Conservation (phyloP, 2,113 vertebrate species). For the Gavialis gangeticus region DNA sequence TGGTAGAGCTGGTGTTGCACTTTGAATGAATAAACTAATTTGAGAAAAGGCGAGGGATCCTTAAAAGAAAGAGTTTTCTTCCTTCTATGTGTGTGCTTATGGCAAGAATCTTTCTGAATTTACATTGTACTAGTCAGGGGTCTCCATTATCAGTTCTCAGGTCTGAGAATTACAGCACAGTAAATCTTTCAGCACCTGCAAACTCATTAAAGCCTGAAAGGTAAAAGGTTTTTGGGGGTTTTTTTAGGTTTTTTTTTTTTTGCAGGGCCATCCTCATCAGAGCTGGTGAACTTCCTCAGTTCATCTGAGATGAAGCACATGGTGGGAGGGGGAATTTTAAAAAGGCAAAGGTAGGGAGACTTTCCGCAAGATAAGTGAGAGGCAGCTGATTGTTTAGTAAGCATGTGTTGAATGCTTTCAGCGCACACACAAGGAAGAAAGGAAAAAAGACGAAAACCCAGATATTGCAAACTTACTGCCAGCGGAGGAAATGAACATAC, state of each 20-base stretch:
- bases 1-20: constrained; percentile 61
- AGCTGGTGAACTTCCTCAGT: constrained; percentile 70
- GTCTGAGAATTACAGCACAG: constrained; percentile 79
- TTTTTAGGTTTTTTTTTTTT: constrained; percentile 67
- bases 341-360: constrained; percentile 41
- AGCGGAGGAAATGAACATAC: constrained; percentile 56
- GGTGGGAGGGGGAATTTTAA: constrained; percentile 20
- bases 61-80: constrained; percentile 72
- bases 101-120: constrained; percentile 79
- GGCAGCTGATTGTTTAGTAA: constrained; percentile 62
- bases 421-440: constrained; percentile 32
- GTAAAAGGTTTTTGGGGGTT: constrained; percentile 71
- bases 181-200: constrained; percentile 81
- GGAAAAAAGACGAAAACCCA: neutral
- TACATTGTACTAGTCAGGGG: constrained; percentile 78
- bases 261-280: constrained; percentile 76
- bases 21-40: constrained; percentile 79
- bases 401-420: constrained; percentile 34
- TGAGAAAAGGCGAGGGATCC: constrained; percentile 74
- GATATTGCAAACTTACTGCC: constrained; percentile 26
- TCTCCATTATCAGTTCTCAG: constrained; percentile 82
- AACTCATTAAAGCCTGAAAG: constrained; percentile 78
- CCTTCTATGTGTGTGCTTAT: constrained; percentile 71
- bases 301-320: constrained; percentile 29
- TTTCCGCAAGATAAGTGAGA: constrained; percentile 60